Conservation (phyloP, 2,113 vertebrate species). For the Hyaena hyaena region DNA sequence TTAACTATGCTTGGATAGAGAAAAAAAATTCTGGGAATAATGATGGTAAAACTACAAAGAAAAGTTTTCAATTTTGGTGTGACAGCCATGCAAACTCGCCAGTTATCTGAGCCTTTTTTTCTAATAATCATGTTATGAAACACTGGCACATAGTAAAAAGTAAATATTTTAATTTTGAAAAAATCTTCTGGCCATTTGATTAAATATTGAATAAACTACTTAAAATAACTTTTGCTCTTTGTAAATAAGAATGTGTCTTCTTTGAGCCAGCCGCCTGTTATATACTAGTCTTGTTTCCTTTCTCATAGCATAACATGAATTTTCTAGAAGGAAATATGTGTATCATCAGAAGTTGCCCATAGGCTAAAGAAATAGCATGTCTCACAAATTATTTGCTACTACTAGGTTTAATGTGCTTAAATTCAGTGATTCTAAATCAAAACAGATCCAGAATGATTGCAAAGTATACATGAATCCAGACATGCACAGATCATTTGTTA, state of each 20-base stretch:
- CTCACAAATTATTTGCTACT: neutral
- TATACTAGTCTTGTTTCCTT: neutral
- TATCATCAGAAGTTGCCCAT: neutral
- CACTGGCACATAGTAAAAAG: neutral
- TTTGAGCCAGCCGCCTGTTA: neutral
- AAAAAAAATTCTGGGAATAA: neutral
- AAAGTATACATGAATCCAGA: neutral
- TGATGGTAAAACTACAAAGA: neutral
- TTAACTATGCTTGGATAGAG: neutral
- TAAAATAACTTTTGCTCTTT: neutral
- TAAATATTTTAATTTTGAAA: neutral
- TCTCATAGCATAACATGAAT: neutral
- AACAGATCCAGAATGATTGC: neutral
- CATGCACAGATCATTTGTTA: neutral
- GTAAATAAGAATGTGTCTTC: neutral
- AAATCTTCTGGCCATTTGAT: neutral
- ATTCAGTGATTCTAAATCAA: neutral
- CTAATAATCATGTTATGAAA: neutral
- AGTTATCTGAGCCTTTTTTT: neutral
- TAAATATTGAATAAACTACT: neutral
- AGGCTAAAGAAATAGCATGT: neutral
- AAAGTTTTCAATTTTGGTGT: neutral
- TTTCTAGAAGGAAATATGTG: neutral
- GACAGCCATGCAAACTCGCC: neutral
- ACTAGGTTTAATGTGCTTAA: neutral